phyloP scores from a whole-genome alignment of 2,797 vertebrate species.

The Acrossocheilus wenchowensis region DNA sequence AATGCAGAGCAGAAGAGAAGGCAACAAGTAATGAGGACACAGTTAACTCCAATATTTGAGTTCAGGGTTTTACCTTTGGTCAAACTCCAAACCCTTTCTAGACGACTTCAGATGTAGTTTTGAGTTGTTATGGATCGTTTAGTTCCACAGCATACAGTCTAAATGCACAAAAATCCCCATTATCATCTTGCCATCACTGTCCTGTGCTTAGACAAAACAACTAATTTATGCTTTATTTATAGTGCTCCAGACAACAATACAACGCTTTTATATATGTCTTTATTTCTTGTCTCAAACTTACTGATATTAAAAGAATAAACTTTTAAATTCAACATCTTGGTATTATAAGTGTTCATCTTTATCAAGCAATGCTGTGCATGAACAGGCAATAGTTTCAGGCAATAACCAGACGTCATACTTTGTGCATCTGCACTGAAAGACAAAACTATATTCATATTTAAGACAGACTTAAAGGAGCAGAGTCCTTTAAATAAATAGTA shows the following conservation, averaged over 20 bases:
- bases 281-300: not conserved
- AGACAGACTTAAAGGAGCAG: not conserved
- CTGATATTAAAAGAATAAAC: not conserved
- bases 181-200: not conserved
- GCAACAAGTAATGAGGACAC: not conserved
- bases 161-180: not conserved
- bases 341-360: not conserved
- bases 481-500: not conserved
- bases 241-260: not conserved
- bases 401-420: not conserved
- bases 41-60: not conserved
- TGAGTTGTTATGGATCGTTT: not conserved
- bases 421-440: conserved; percentile 1
- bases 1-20: conserved; percentile 19
- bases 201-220: not conserved
- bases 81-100: not conserved
- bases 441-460: not conserved
- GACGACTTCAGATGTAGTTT: not conserved
- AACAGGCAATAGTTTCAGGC: not conserved
- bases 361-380: not conserved
- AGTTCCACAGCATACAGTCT: not conserved
- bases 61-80: not conserved
- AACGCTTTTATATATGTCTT: not conserved
- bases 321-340: not conserved
- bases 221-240: not conserved